These are phyloP conservation scores for Spatula versicolor DNA, from an alignment of 2,797 vertebrate genomes.

Conservation along the genomic window DNA sequence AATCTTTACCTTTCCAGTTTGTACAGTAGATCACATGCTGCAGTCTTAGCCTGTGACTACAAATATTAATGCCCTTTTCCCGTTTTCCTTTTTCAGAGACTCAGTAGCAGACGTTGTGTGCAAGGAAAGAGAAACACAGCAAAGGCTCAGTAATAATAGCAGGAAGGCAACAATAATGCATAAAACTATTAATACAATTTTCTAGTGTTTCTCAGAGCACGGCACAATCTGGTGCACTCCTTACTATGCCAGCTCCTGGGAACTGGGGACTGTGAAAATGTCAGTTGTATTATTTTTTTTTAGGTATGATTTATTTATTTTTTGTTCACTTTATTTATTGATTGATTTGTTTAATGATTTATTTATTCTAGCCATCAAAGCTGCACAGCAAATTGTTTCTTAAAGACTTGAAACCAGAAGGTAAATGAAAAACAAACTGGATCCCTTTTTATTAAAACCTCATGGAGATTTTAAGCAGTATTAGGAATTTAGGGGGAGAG, in stretches of 20 bases:
- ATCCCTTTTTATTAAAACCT: conserved; percentile 2
- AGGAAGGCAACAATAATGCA: background rate
- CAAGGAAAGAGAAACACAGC: background rate
- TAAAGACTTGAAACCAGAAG: conserved; percentile 9
- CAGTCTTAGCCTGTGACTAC: background rate
- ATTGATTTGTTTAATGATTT: conserved; percentile 39
- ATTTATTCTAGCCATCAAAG: background rate
- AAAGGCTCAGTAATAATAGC: background rate
- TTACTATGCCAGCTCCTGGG: background rate
- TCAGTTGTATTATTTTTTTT: background rate
- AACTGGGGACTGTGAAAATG: background rate
- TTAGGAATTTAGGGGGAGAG: background rate
- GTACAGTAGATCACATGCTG: background rate
- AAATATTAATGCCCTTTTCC: background rate
- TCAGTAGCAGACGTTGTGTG: background rate
- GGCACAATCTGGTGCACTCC: background rate
- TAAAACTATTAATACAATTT: conserved; percentile 16
- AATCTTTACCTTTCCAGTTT: conserved; percentile 1
- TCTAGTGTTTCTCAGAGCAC: background rate
- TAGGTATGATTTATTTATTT: background rate
- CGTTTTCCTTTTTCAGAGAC: background rate
- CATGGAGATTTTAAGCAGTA: background rate
- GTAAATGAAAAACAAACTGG: background rate
- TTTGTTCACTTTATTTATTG: background rate
- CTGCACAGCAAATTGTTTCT: conserved; percentile 16